Evolutionary conservation across 2,888 invertebrate genomes (phyloP), one percentile per base, ranked within the genome.

Genomic region (Cenopis cana): DNA sequence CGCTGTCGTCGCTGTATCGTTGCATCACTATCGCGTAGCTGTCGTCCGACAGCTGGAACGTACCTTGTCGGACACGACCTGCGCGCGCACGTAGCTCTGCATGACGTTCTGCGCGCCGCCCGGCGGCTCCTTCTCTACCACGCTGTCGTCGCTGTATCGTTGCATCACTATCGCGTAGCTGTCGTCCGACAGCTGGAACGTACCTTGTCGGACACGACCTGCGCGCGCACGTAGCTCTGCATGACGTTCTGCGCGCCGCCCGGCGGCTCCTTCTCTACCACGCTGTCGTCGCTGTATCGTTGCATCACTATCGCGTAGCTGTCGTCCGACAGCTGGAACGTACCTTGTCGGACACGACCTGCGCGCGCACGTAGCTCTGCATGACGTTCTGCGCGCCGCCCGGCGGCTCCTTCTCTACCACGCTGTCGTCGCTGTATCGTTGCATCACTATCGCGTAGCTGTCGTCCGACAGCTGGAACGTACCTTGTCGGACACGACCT

Each of bases 21-120:
- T 29, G 29, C 29, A 5, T 54, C 11, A 94, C 83, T 3, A 66
- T 3, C 0, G 72, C 60, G 69, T 76, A 73, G 50, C 89, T 29
- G 93, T 79, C 79, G 0, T 76, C 69, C 0, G 85, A 81, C 38
- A 94, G 74, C 5, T 76, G 14, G 0, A 9, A 49, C 20, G 1
- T 46, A 95, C 93, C 95, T 97, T 95, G 76, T 95, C 95, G 0
- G 93, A 76, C 0, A 95, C 90, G 4, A 91, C 91, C 78, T 95
- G 95, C 0, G 87, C 76, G 12, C 89, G 88, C 6, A 95, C 79
- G 75, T 94, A 94, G 75, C 89, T 86, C 76, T 95, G 95, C 91
- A 94, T 93, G 0, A 92, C 89, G 36, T 85, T 85, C 73, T 94
- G 94, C 3, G 85, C 88, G 0, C 76, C 57, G 18, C 88, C 87